Conservation (phyloP, 2,113 vertebrate genomes). For the Choloepus hoffmanni region DNA sequence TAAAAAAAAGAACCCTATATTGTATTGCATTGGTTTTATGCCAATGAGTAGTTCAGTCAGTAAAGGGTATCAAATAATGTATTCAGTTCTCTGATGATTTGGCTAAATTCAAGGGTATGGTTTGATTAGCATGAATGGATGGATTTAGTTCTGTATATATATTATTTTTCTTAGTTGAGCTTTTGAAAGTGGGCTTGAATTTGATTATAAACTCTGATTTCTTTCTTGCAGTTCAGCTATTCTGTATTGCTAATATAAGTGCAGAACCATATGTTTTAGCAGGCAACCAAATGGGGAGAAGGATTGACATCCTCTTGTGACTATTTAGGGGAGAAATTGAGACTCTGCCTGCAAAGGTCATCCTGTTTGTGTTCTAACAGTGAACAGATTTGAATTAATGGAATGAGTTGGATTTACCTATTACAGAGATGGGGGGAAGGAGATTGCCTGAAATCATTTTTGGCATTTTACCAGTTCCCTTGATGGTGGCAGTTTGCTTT, state of each 20-base stretch:
- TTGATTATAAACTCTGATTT: neutral
- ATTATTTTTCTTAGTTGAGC: slow-evolving; percentile 25
- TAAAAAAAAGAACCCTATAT: neutral
- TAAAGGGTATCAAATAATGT: neutral
- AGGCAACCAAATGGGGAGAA: neutral
- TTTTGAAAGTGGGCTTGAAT: slow-evolving; percentile 46
- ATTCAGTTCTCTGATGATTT: slow-evolving; percentile 20
- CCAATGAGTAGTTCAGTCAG: neutral
- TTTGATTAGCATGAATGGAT: neutral
- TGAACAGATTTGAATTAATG: neutral
- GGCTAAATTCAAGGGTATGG: neutral
- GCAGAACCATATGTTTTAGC: neutral
- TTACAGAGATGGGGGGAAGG: neutral
- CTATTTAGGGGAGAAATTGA: neutral
- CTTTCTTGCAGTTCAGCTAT: slow-evolving; percentile 25
- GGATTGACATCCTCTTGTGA: neutral
- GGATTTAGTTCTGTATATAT: neutral
- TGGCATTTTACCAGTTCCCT: neutral
- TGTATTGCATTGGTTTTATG: neutral
- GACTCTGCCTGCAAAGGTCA: neutral
- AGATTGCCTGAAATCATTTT: slow-evolving; percentile 2
- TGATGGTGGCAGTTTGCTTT: slow-evolving; percentile 32
- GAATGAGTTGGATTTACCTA: slow-evolving; percentile 40
- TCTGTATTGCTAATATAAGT: neutral
- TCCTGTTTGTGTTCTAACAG: neutral